Percentiles rank a stretch among this genome's conserved stretches.
Evolutionary conservation across 2,797 vertebrate genomes (phyloP).

Genomic region (Diglossa cyanea): DNA sequence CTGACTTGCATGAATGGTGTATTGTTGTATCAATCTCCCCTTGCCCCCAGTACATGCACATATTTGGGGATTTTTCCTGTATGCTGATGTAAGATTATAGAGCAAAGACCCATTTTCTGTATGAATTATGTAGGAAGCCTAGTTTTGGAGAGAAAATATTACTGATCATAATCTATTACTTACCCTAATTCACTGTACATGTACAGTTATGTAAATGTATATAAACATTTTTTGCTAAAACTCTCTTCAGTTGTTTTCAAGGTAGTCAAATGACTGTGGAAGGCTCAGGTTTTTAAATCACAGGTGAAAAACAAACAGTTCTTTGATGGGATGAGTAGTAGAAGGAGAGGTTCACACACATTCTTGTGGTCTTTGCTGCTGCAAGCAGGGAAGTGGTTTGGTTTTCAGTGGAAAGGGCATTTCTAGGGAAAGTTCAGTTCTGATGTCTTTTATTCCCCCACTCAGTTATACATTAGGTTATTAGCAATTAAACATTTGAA

Average conservation of each 20-base stretch:
- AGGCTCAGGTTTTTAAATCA: not conserved
- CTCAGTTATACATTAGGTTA: not conserved
- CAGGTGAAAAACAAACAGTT: not conserved
- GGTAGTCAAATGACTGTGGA: not conserved
- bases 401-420: not conserved
- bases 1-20: not conserved
- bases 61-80: not conserved
- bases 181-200: not conserved
- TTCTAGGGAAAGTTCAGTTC: not conserved
- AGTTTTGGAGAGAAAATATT: not conserved
- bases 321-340: not conserved
- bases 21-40: not conserved
- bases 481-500: not conserved
- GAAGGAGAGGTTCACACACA: not conserved
- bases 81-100: not conserved
- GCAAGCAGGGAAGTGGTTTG: not conserved
- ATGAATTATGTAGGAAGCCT: not conserved
- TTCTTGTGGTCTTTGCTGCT: not conserved
- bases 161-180: not conserved
- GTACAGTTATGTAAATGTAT: not conserved
- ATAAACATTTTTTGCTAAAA: not conserved
- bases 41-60: not conserved
- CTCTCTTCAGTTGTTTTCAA: not conserved
- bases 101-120: not conserved
- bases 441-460: not conserved